Percentiles rank a stretch among this genome's conserved stretches.
These are phyloP conservation scores for Drosophila ironensis DNA, from an alignment of 1,140 invertebrate species.

Conservation along the genomic window DNA sequence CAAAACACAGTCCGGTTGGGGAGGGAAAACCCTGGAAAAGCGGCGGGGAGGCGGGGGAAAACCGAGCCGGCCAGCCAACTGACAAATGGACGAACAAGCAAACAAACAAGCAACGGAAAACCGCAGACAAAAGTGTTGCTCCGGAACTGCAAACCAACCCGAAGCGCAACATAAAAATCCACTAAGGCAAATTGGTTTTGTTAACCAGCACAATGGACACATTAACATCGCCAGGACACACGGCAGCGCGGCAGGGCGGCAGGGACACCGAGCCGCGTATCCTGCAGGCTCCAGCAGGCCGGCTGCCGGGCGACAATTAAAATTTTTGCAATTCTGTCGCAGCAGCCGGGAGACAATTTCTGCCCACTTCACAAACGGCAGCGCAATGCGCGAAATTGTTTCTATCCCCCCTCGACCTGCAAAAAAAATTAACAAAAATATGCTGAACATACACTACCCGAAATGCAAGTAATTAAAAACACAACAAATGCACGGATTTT, in stretches of 20 bases:
- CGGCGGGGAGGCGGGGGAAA: neutral
- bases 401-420: no score
- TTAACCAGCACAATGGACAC: constrained; percentile 56
- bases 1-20: no score
- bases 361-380: constrained; percentile 6
- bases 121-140: constrained; percentile 36
- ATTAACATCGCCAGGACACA: constrained; percentile 35
- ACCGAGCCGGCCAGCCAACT: constrained; percentile 10
- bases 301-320: constrained; percentile 41
- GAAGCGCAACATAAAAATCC: constrained; percentile 58
- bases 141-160: constrained; percentile 37
- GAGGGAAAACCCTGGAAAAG: no score
- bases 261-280: constrained; percentile 2
- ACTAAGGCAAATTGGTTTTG: constrained; percentile 67
- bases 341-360: neutral
- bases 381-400: constrained; percentile 36
- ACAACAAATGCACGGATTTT: no score
- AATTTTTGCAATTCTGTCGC: constrained; percentile 33
- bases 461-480: constrained; percentile 2
- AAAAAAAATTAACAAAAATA: no score
- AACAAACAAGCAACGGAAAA: constrained; percentile 38
- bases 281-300: neutral
- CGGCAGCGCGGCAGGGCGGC: neutral
- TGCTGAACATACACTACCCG: neutral
- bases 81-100: constrained; percentile 23